Base-by-base conservation (phyloP, 1,140 invertebrate species). In the Lepidotrigona ventralis region DNA sequence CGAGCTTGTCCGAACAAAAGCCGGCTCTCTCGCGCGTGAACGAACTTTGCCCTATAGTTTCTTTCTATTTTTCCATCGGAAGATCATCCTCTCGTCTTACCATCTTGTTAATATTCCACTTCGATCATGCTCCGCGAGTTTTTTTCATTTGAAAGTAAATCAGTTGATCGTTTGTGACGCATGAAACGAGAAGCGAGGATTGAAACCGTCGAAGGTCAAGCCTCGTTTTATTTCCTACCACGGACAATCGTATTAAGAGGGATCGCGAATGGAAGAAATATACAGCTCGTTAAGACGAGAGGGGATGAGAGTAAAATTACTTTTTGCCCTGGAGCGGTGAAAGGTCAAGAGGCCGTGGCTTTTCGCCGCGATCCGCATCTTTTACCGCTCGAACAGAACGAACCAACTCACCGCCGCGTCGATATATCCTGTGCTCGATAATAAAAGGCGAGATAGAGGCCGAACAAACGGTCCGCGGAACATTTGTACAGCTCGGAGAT, bases 291-390 rank as follows among this genome's bases (percentile, higher is more conserved):
- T 86, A 86, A 68, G 46, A 60, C 19, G 73, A 79, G 39, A 8
- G 39, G 39, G 21, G 33, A 39, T n/a, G 70, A 73, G 51, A 73
- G 51, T 70, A 64, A 85, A 83, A 81, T 79, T 85, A 81, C 60
- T 82, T 79, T 53, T 86, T 71, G 85, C 68, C 21, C 8, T 14
- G 17, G 54, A 63, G 64, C 79, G 46, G 26, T 39, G 33, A 87
- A 68, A 87, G 85, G 79, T 87, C 83, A 87, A 79, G 85, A 80
- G 76, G 79, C 79, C 77, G 60, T 39, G 70, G 15, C 63, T 54
- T 19, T 64, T 54, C 68, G 14, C 26, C n/a, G 21, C 54, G 60
- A 51, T 14, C 54, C 19, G 56, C 23, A 51, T 64, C 46, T 54
- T n/a, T 29, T n/a, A n/a, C 33, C 23, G 5, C 11, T 26, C 75